Conservation (phyloP, 2,888 invertebrate species). For the Meiosimyza decipiens region DNA sequence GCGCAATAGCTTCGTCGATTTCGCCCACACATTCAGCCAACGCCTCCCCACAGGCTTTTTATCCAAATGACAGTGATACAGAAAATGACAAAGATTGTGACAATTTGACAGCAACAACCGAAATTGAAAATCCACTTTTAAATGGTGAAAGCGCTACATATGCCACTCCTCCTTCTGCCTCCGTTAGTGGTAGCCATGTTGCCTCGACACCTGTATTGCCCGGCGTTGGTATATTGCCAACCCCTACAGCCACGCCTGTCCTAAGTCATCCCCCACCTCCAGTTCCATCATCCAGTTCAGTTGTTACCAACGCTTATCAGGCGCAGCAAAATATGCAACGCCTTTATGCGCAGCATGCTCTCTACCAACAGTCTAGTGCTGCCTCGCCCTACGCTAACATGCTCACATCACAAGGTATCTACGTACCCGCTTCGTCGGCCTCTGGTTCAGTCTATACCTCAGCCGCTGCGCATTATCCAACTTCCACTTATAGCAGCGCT, state of each 20-base stretch:
- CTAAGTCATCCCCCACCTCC: slow-evolving; percentile 5
- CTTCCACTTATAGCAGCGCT: slow-evolving; percentile 43
- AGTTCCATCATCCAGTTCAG: slow-evolving; percentile 39
- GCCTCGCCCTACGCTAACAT: slow-evolving; percentile 39
- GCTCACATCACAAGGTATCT: slow-evolving; percentile 39
- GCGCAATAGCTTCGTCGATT: slow-evolving; percentile 13
- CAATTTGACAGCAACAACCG: background rate
- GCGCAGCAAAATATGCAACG: slow-evolving; percentile 52
- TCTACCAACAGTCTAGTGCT: slow-evolving; percentile 36
- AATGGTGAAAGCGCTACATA: background rate
- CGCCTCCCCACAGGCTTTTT: background rate
- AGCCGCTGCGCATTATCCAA: slow-evolving; percentile 37
- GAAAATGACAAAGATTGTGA: background rate
- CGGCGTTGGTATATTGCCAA: slow-evolving; percentile 51
- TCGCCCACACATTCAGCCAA: too few species aligned
- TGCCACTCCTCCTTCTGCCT: background rate
- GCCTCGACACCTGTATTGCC: background rate
- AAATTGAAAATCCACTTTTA: background rate
- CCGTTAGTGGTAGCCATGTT: background rate
- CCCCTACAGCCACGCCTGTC: slow-evolving; percentile 21
- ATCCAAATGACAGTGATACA: background rate
- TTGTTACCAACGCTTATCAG: slow-evolving; percentile 46
- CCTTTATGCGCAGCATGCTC: slow-evolving; percentile 51
- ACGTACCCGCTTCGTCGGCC: slow-evolving; percentile 39
- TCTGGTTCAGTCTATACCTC: slow-evolving; percentile 32